Percentiles rank a stretch among this genome's conserved stretches.
These are phyloP conservation scores for Sycophila texana DNA, from an alignment of 2,888 invertebrate species.

Conservation along the genomic window DNA sequence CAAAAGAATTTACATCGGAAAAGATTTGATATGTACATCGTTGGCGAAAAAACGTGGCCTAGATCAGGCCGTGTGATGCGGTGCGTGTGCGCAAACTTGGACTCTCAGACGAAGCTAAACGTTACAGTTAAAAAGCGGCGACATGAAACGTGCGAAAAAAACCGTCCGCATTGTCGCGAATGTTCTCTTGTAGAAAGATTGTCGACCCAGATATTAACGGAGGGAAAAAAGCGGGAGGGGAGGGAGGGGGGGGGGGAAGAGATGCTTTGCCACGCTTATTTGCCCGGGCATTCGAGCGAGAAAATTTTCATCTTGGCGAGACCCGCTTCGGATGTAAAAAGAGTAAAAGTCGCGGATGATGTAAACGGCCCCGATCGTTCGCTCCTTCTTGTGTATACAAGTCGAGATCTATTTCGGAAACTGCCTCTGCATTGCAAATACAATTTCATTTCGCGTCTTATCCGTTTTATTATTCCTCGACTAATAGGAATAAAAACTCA, in stretches of 20 bases:
- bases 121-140: background rate
- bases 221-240: background rate
- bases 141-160: constrained; percentile 32
- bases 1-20: constrained; percentile 23
- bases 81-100: background rate
- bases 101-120: constrained; percentile 4
- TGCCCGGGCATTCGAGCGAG: constrained; percentile 40
- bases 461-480: background rate
- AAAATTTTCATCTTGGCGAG: constrained; percentile 50
- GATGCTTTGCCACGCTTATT: constrained; percentile 32
- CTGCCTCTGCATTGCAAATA: background rate
- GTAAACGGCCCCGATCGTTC: constrained; percentile 25
- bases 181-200: constrained; percentile 33
- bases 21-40: constrained; percentile 1
- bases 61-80: constrained; percentile 3
- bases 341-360: background rate
- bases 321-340: background rate
- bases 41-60: constrained; percentile 17
- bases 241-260: too few species aligned
- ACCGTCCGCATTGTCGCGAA: constrained; percentile 50
- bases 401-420: background rate
- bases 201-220: constrained; percentile 54
- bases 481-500: too few species aligned
- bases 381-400: background rate
- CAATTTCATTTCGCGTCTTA: background rate